phyloP scores from a whole-genome alignment of 2,888 invertebrate species.

The Ephialtes manifestator region DNA sequence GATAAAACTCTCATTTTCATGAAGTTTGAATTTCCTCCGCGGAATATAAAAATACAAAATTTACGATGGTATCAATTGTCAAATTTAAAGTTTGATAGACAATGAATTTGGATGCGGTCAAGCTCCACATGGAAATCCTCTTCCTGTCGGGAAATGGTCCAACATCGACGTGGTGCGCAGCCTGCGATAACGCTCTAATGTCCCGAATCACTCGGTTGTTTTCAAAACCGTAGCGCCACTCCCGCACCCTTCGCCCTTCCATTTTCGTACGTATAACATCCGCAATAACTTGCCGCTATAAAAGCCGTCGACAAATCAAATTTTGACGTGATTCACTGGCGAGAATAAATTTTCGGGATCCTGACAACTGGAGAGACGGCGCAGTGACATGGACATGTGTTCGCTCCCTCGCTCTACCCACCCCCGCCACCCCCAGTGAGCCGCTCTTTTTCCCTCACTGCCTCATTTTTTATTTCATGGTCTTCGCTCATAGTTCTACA shows the following conservation, averaged over 20 bases:
- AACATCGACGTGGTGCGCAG: conserved; percentile 19
- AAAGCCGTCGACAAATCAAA: conserved; percentile 86
- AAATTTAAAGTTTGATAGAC: conserved; percentile 1
- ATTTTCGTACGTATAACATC: conserved; percentile 73
- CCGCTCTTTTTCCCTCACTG: conserved; percentile 68
- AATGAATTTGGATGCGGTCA: conserved; percentile 10
- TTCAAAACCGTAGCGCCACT: conserved; percentile 52
- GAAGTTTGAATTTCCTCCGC: not conserved
- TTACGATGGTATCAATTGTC: not conserved
- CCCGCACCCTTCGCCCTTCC: conserved; percentile 59
- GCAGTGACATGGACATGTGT: conserved; percentile 85
- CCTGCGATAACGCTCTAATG: conserved; percentile 62
- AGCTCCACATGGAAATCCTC: conserved; percentile 12
- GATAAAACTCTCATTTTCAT: not conserved
- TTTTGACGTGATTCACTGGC: conserved; percentile 86
- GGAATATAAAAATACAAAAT: not conserved
- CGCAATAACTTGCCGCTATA: conserved; percentile 86
- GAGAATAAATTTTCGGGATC: conserved; percentile 84
- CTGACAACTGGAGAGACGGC: conserved; percentile 82
- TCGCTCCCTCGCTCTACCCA: conserved; percentile 73
- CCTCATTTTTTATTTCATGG: conserved; percentile 54
- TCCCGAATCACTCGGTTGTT: conserved; percentile 49
- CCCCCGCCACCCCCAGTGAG: conserved; percentile 31
- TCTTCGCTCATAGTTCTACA: conserved; percentile 65
- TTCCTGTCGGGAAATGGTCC: conserved; percentile 9